Evolutionary conservation across 1,140 invertebrate genomes (phyloP).

Genomic region (Dryas iulia): DNA sequence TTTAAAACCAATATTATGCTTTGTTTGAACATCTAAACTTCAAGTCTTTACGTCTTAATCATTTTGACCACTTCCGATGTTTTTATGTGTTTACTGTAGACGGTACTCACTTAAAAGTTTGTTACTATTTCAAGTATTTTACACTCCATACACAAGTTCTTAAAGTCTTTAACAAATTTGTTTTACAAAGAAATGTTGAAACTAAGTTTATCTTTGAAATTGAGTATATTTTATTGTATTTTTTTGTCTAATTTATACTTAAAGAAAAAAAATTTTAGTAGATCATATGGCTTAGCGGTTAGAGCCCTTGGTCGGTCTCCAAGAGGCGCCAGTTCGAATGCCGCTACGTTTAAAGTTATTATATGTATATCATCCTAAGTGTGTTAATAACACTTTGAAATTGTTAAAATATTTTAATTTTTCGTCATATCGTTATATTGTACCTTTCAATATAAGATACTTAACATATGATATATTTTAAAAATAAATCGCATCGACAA

Average conservation of each 20-base stretch:
- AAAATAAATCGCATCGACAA: not conserved
- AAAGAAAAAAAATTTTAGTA: not conserved
- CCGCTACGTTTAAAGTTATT: too few relatives aligned
- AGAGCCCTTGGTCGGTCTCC: too few relatives aligned
- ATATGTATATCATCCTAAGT: too few relatives aligned
- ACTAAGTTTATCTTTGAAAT: not conserved
- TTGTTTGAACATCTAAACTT: conserved; percentile 1
- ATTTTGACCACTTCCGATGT: not conserved
- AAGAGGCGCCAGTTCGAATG: too few relatives aligned
- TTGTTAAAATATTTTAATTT: too few relatives aligned
- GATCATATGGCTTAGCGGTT: too few relatives aligned
- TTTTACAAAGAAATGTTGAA: not conserved
- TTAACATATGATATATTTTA: too few relatives aligned
- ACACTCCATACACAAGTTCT: not conserved
- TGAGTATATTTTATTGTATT: too few relatives aligned
- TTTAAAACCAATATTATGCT: conserved; percentile 9
- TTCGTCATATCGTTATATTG: too few relatives aligned
- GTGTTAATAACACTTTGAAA: too few relatives aligned
- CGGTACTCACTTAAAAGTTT: not conserved
- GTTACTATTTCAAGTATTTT: not conserved
- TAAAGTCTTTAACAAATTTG: not conserved
- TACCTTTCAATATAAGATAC: too few relatives aligned
- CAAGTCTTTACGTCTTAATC: conserved; percentile 5
- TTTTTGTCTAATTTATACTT: not conserved
- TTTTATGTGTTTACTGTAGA: not conserved